Evolutionary conservation across 2,888 invertebrate genomes (phyloP), one percentile per base, ranked within the genome.

Genomic region (Mechanitis mazaeus): DNA sequence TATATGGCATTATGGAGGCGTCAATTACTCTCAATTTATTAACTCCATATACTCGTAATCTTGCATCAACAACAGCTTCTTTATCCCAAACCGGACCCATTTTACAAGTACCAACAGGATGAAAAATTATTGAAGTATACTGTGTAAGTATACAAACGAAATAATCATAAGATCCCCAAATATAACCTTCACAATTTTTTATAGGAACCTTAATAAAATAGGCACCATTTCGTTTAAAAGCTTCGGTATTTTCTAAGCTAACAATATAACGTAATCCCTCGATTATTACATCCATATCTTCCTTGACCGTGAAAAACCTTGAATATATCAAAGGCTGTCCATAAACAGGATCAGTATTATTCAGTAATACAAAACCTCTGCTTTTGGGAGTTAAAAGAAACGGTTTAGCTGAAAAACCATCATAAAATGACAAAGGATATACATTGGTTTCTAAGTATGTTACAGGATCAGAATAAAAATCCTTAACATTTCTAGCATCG

Each of bases 321-420:
- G 96, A 93, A 72, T 93, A 93, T 67, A 97, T 94, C 58, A 94
- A 80, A 0, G 96, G 96, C 58, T 91, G 90, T 1, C 95, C 94
- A 75, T 92, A 92, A 56, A 93, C 75, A 0, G 96, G 96, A 83
- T 96, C 93, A 0, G 92, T 92, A 0, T 91, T 84, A 71, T 94
- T 94, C 1, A 97, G 80, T 63, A 88, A 73, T n/a, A 94, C 76
- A 56, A 84, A 87, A 0, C 94, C 94, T 77, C 92, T 84, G 67
- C 94, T 94, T 74, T 91, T 91, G 0, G 94, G 94, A 54, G 85
- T 83, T 35, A 94, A 75, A 6, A 94, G 74, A 56, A 94, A 91
- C 0, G 94, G 93, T 59, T 93, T 88, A 0, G 92, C 85, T 66
- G 91, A 90, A 53, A 94, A 76, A 0, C 93, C 92, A 69, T 92